phyloP scores from a whole-genome alignment of 2,113 vertebrate genomes.

The Pollimyrus isidori region DNA sequence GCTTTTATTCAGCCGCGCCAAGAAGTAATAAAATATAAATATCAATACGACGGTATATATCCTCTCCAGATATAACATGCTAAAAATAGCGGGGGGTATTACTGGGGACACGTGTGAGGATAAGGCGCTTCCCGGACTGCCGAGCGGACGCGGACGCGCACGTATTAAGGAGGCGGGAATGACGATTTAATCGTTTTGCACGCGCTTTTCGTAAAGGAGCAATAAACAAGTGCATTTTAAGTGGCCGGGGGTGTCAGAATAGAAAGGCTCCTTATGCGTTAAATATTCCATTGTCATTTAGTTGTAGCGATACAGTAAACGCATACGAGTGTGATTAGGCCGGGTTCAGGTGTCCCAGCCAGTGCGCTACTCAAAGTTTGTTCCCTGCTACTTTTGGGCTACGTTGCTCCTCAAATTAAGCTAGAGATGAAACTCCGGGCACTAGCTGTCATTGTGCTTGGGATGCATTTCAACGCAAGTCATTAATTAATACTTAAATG shows the following conservation, averaged over 20 bases:
- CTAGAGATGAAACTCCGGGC: not conserved
- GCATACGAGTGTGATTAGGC: not conserved
- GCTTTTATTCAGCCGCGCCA: not conserved
- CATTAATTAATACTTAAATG: not conserved
- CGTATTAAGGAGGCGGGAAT: not conserved
- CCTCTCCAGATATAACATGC: constrained; percentile 17
- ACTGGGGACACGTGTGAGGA: not conserved
- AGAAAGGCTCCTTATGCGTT: not conserved
- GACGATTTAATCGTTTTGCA: not conserved
- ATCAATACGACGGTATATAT: constrained; percentile 33
- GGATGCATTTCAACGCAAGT: not conserved
- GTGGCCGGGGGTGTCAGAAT: not conserved
- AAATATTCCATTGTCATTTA: not conserved
- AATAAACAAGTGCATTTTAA: not conserved
- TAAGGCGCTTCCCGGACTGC: not conserved
- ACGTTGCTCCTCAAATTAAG: not conserved
- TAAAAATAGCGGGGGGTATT: not conserved
- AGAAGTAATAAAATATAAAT: constrained; percentile 23
- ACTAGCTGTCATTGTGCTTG: not conserved
- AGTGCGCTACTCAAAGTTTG: not conserved
- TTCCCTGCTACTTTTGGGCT: not conserved
- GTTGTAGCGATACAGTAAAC: not conserved
- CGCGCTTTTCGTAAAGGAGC: not conserved
- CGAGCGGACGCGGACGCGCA: not conserved
- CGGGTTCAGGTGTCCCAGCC: not conserved